Evolutionary conservation across 2,888 invertebrate genomes (phyloP), one percentile per base, ranked within the genome.

Genomic region (Allophyes oxyacanthae): DNA sequence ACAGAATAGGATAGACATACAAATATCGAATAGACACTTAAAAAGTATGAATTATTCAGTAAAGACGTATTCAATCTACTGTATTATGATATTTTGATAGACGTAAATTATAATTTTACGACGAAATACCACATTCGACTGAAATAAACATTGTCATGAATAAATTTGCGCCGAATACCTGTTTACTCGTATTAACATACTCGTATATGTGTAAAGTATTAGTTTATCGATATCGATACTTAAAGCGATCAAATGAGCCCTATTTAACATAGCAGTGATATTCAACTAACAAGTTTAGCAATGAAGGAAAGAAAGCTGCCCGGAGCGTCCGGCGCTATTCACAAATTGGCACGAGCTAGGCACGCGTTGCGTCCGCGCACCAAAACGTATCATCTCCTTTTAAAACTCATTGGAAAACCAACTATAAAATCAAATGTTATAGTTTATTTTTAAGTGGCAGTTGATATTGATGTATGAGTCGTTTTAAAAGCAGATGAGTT

Each of bases 281-380:
- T 91, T 87, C 87, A 85, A 88, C 87, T 89, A 90, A 91, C 91
- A 89, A 90, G 91, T 91, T 89, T 86, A 91, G 89, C 90, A 87
- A 88, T 87, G 86, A 79, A 89, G 91, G 91, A 92, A 93, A 92
- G 91, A 92, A 92, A 92, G 92, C 90, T 86, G 89, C 89, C 86
- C 81, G 83, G 78, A 89, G 90, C 91, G 90, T 89, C 90, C 90
- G 89, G 87, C 87, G 89, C 89, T 91, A 90, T 90, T 90, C 91
- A 91, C 93, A 92, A 92, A 92, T 93, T 92, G 92, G 91, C 92
- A 92, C 92, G 92, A 92, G 92, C 91, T 87, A 85, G 88, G 86
- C 92, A 92, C 92, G 91, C 92, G 91, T 85, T 82, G 66, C 59
- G 40, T 61, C 61, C 34, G 54, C 71, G 64, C 64, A 54, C 37